phyloP scores from a whole-genome alignment of 2,888 invertebrate species.

The Acutogordius australiensis region DNA sequence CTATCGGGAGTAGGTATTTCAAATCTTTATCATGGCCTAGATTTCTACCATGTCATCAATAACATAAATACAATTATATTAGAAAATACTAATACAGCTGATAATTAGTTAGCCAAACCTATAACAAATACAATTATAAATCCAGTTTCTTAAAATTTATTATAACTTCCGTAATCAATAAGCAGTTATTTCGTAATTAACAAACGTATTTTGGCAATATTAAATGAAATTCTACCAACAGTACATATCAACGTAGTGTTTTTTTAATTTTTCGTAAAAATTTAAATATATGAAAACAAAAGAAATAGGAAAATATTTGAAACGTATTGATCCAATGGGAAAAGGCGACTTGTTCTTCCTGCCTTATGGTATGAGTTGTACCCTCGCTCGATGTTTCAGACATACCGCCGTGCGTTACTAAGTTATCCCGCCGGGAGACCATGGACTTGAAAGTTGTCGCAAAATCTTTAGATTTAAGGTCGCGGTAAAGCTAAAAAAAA shows the following conservation, averaged over 20 bases:
- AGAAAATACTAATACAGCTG: too few relatives aligned
- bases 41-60: too few relatives aligned
- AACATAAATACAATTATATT: too few relatives aligned
- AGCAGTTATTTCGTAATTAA: too few relatives aligned
- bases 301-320: constrained; percentile 13
- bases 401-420: constrained; percentile 67
- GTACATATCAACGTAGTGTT: not conserved
- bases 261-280: not conserved
- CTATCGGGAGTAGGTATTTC: constrained; percentile 59
- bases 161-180: too few relatives aligned
- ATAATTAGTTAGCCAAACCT: too few relatives aligned
- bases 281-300: not conserved
- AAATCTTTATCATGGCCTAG: constrained; percentile 60
- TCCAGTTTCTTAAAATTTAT: too few relatives aligned
- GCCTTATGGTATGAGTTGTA: constrained; percentile 62
- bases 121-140: too few relatives aligned
- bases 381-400: constrained; percentile 60
- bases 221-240: not conserved
- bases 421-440: constrained; percentile 60
- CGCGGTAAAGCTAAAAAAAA: constrained; percentile 37
- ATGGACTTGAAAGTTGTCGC: constrained; percentile 68
- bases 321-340: constrained; percentile 76
- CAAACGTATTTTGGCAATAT: too few relatives aligned
- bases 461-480: constrained; percentile 59
- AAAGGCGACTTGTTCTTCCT: constrained; percentile 66